These are phyloP conservation scores for Peromyscus aztecus DNA, from an alignment of 2,797 vertebrate species.

Conservation along the genomic window DNA sequence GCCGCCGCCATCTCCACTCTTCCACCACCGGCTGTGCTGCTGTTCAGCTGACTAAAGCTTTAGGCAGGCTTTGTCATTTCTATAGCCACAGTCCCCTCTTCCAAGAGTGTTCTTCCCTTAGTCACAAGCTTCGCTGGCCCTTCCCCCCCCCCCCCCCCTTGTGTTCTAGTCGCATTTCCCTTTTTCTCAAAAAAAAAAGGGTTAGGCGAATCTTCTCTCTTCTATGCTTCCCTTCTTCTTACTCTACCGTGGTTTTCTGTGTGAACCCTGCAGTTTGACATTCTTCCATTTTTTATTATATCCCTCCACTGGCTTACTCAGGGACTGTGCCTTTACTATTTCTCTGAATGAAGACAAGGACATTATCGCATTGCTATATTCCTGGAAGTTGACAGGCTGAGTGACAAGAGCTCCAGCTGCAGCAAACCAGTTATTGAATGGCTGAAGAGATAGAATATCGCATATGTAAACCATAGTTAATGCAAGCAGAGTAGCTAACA, in stretches of 20 bases:
- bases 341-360: not conserved
- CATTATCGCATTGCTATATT: not conserved
- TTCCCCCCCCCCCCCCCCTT: too few species aligned
- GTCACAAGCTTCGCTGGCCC: not conserved
- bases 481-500: not conserved
- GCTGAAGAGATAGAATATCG: not conserved
- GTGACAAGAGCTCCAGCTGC: not conserved
- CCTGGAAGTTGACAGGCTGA: not conserved
- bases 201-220: not conserved
- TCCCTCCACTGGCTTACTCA: not conserved
- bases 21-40: not conserved
- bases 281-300: not conserved
- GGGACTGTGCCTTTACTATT: not conserved
- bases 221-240: not conserved
- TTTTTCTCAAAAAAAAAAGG: not conserved
- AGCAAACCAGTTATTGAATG: constrained; percentile 44
- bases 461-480: not conserved
- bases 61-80: not conserved
- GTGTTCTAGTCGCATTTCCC: not conserved
- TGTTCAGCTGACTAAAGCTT: not conserved
- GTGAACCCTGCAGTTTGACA: not conserved
- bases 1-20: not conserved
- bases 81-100: not conserved
- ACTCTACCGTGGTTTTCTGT: not conserved
- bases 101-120: not conserved